These are phyloP conservation scores for Scomberomorus guttatus DNA, from an alignment of 2,797 vertebrate genomes.

Conservation along the genomic window DNA sequence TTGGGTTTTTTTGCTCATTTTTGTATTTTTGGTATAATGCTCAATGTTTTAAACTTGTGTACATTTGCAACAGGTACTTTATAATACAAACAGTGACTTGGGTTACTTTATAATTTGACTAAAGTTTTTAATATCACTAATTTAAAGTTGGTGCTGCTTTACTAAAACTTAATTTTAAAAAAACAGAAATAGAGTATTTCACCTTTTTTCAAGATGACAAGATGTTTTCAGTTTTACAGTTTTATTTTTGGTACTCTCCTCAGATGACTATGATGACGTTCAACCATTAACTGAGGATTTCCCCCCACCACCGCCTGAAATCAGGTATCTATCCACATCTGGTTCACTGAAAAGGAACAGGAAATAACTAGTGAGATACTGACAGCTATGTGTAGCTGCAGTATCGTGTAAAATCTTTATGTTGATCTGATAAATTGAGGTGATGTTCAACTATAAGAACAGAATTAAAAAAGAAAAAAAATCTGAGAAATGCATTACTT, in stretches of 20 bases:
- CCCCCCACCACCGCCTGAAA: constrained; percentile 83
- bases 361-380: not conserved
- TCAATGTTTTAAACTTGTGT: no score
- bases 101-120: no score
- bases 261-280: constrained; percentile 86
- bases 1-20: no score
- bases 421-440: accelerated
- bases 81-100: no score
- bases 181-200: not conserved
- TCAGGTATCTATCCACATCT: constrained; percentile 72
- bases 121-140: no score
- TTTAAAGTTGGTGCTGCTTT: no score
- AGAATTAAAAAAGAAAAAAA: not conserved
- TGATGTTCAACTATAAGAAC: not conserved
- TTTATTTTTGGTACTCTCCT: constrained; percentile 16
- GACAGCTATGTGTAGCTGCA: not conserved
- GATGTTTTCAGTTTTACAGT: not conserved
- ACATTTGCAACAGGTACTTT: no score
- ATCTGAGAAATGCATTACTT: not conserved
- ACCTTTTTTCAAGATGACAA: not conserved
- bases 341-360: not conserved
- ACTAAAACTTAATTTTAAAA: not conserved
- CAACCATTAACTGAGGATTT: constrained; percentile 77
- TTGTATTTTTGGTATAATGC: no score
- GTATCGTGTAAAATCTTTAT: not conserved